Percentiles rank a stretch among this genome's conserved stretches.
phyloP scores from a whole-genome alignment of 2,113 vertebrate species.

The Lampris incognitus region DNA sequence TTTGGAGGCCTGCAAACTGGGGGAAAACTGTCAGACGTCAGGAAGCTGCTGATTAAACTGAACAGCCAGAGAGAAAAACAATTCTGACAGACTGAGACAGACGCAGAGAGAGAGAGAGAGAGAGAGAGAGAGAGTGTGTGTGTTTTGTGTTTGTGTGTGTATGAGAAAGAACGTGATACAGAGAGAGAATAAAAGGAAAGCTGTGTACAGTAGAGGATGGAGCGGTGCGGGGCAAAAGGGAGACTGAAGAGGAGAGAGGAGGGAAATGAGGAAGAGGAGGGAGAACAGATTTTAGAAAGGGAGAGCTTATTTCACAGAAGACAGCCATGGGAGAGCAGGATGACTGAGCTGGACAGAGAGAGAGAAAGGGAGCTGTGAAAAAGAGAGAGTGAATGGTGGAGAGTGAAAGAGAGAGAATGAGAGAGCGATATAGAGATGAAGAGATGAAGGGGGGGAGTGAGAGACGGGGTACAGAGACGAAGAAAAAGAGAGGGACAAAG shows the following conservation, averaged over 20 bases:
- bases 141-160: too few relatives aligned
- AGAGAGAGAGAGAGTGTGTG: neutral
- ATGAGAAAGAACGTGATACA: neutral
- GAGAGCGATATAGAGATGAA: neutral
- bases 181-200: neutral
- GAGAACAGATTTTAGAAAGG: neutral
- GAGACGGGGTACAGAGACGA: neutral
- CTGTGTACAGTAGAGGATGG: neutral
- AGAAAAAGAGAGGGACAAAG: neutral
- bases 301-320: neutral
- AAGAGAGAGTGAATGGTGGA: neutral
- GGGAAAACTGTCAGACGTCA: slow-evolving; percentile 62
- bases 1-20: slow-evolving; percentile 53
- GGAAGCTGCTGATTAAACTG: slow-evolving; percentile 69
- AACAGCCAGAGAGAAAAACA: slow-evolving; percentile 59
- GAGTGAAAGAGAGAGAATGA: neutral
- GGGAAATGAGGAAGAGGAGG: neutral
- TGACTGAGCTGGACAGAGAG: neutral
- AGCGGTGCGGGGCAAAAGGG: neutral
- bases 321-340: too few relatives aligned
- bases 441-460: neutral
- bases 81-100: slow-evolving; percentile 32
- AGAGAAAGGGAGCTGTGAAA: slow-evolving; percentile 26
- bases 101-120: slow-evolving; percentile 3
- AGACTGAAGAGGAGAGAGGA: neutral